Percentiles rank a stretch among this genome's conserved stretches.
Conservation (phyloP, 2,888 invertebrate genomes). For the Dinocampus coccinellae region DNA sequence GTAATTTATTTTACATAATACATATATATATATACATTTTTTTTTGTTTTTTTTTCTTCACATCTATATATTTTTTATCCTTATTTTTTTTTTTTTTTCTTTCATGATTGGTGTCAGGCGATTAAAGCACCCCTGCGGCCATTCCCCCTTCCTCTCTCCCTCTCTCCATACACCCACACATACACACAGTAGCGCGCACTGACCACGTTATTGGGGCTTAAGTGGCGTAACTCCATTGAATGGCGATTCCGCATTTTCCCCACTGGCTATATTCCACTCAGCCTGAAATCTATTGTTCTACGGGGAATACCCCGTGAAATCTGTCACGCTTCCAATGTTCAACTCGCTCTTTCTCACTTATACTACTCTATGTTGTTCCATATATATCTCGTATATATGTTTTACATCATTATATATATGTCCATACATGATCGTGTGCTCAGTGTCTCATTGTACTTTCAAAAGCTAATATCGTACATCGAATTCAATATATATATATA, state of each 20-base stretch:
- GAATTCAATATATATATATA: slow-evolving; percentile 17
- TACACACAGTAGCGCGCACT: slow-evolving; percentile 46
- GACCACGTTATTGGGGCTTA: slow-evolving; percentile 62
- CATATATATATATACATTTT: no score
- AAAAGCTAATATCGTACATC: slow-evolving; percentile 35
- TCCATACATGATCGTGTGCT: neutral
- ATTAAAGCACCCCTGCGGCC: slow-evolving; percentile 33
- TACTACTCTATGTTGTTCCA: neutral
- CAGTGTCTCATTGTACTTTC: slow-evolving; percentile 25
- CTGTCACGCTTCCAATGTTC: slow-evolving; percentile 55
- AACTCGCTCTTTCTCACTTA: slow-evolving; percentile 15
- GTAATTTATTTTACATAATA: neutral
- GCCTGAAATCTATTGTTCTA: slow-evolving; percentile 63
- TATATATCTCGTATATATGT: neutral
- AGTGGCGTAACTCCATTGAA: slow-evolving; percentile 63
- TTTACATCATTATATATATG: slow-evolving; percentile 9
- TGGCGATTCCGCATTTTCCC: slow-evolving; percentile 58
- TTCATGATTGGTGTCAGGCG: neutral
- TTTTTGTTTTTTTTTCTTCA: neutral
- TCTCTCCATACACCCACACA: no score
- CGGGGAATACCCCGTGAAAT: slow-evolving; percentile 58
- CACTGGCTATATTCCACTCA: slow-evolving; percentile 52
- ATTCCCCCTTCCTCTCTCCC: no score
- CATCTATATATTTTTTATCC: neutral
- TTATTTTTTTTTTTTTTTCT: neutral